Evolutionary conservation across 2,888 invertebrate species (phyloP).

Genomic region (Chaitophorus viminalis): DNA sequence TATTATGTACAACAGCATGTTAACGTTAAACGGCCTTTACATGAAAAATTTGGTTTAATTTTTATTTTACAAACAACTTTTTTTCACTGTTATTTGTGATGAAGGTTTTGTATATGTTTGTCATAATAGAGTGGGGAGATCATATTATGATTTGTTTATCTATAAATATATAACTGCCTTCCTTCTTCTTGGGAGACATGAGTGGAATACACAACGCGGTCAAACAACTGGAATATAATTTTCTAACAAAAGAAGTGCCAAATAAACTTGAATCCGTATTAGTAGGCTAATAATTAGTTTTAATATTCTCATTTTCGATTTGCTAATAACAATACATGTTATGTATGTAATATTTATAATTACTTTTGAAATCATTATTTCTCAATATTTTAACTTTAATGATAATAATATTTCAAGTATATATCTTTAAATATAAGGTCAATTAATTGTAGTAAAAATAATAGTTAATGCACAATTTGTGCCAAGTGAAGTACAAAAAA

Average conservation of each 20-base stretch:
- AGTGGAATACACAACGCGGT: no score
- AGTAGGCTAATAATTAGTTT: neutral
- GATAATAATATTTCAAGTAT: neutral
- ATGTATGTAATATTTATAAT: neutral
- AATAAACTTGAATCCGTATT: neutral
- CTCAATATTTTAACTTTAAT: neutral
- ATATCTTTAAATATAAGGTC: slow-evolving; percentile 29
- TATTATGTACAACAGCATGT: no score
- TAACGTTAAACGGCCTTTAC: no score
- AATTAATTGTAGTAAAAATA: slow-evolving; percentile 58
- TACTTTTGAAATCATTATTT: neutral
- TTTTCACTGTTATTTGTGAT: no score
- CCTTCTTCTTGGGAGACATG: no score
- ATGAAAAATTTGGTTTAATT: no score
- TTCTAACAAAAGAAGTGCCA: neutral
- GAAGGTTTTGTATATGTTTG: no score
- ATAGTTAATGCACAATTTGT: slow-evolving; percentile 41
- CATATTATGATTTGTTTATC: no score
- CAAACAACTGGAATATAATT: no score
- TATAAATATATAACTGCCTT: neutral
- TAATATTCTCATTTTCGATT: neutral
- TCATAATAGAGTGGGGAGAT: no score
- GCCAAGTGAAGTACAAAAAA: slow-evolving; percentile 51
- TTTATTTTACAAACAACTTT: no score
- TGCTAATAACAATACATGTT: neutral